phyloP scores from a whole-genome alignment of 2,888 invertebrate genomes.

The Pachliopta kotzebuea region DNA sequence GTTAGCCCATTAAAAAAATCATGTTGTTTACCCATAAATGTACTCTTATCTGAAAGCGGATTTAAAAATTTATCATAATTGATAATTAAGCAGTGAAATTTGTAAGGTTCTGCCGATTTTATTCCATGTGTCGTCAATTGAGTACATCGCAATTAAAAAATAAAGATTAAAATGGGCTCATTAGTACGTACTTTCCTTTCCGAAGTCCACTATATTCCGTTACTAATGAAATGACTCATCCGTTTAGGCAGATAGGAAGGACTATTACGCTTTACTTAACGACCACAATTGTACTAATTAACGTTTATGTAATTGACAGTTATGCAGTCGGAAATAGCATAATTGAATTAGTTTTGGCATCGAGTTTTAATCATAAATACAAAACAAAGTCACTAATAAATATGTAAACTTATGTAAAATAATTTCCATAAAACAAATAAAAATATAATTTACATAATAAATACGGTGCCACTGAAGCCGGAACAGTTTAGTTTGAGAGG shows the following conservation, averaged over 20 bases:
- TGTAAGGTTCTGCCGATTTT: background rate
- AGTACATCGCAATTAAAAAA: background rate
- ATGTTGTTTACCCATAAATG: too few relatives aligned
- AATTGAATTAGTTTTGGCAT: background rate
- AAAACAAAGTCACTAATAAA: background rate
- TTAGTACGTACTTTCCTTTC: constrained; percentile 22
- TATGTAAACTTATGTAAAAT: background rate
- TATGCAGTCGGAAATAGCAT: background rate
- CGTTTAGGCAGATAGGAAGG: constrained; percentile 19
- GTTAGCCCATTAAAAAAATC: background rate
- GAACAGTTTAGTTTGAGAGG: too few relatives aligned
- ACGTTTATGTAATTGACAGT: constrained; percentile 2
- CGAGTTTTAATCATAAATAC: background rate
- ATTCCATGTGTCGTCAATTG: background rate
- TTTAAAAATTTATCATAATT: too few relatives aligned
- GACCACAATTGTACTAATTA: constrained; percentile 7
- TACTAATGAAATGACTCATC: constrained; percentile 25
- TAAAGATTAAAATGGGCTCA: constrained; percentile 12
- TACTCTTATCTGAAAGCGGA: too few relatives aligned
- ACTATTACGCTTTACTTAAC: constrained; percentile 9
- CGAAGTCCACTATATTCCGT: constrained; percentile 16
- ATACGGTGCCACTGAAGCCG: background rate
- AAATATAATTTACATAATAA: too few relatives aligned
- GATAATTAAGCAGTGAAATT: background rate
- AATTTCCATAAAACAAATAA: too few relatives aligned